Conservation (phyloP, 2,797 vertebrate genomes). For the Acanthis flammea region DNA sequence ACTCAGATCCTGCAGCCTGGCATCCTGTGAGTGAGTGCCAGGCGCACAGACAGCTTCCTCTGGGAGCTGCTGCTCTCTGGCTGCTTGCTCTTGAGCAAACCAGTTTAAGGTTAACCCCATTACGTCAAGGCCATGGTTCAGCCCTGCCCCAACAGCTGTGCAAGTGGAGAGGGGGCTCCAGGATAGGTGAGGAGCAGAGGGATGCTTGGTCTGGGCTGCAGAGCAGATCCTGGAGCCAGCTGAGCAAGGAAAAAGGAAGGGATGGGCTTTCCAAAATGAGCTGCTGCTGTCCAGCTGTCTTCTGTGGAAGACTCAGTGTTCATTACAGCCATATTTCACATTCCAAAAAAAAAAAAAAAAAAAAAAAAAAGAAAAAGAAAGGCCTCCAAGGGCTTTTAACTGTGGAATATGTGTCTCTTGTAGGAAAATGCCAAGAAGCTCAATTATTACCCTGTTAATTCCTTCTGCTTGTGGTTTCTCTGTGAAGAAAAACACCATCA, state of each 20-base stretch:
- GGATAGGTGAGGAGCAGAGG: accelerated
- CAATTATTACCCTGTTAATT: neutral
- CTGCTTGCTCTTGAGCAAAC: neutral
- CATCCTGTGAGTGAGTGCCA: neutral
- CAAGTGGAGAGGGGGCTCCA: neutral
- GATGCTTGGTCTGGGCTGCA: accelerated
- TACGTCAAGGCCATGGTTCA: neutral
- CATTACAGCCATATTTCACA: neutral
- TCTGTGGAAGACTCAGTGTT: neutral
- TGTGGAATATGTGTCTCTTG: neutral
- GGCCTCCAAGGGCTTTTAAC: neutral
- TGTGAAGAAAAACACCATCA: neutral
- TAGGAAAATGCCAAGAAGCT: neutral
- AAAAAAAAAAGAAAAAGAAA: neutral
- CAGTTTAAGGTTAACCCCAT: neutral
- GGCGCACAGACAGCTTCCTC: neutral
- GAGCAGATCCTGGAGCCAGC: neutral
- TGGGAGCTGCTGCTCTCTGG: neutral
- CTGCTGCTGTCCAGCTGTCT: neutral
- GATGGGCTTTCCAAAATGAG: neutral
- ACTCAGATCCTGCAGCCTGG: neutral
- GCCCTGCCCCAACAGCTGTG: neutral
- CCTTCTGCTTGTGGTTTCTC: neutral
- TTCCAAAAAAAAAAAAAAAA: neutral
- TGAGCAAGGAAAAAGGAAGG: neutral